A percentile compares a stretch with the other conserved stretches of the same genome.
These are phyloP conservation scores for Crotalus tigris DNA, from an alignment of 2,113 vertebrate genomes.

Conservation along the genomic window DNA sequence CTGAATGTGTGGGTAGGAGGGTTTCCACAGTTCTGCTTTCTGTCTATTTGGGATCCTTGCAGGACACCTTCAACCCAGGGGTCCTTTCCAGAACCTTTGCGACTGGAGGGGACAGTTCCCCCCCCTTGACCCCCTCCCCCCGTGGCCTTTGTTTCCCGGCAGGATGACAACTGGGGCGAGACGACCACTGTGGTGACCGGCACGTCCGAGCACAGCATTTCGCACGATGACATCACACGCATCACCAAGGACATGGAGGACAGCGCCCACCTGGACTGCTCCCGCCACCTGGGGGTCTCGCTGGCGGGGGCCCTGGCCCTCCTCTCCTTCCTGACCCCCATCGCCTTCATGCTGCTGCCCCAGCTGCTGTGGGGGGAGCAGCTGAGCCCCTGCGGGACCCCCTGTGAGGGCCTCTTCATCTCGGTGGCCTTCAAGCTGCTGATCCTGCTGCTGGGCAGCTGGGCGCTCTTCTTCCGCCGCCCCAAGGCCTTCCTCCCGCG, in stretches of 20 bases:
- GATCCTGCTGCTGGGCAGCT: constrained; percentile 87
- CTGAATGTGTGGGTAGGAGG: background rate
- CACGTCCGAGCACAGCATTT: constrained; percentile 92
- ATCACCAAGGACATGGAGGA: constrained; percentile 93
- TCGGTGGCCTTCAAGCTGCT: constrained; percentile 93
- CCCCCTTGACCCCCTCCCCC: too few relatives aligned
- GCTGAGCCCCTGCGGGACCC: constrained; percentile 82
- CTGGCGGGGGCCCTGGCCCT: constrained; percentile 80
- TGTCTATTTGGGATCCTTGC: background rate
- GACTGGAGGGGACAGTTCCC: background rate
- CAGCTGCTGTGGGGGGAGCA: constrained; percentile 85
- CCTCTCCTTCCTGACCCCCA: constrained; percentile 83
- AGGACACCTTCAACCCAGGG: background rate
- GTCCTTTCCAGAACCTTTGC: background rate
- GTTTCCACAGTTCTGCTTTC: background rate
- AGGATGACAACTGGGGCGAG: constrained; percentile 97
- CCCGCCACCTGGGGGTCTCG: constrained; percentile 78
- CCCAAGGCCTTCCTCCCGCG: constrained; percentile 85
- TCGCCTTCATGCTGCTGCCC: constrained; percentile 89
- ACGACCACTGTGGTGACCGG: constrained; percentile 91
- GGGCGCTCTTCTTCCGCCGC: constrained; percentile 89
- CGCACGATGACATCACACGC: constrained; percentile 88
- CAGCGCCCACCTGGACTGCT: constrained; percentile 84
- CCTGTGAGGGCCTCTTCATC: constrained; percentile 91
- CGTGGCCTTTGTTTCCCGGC: accelerated